These are phyloP conservation scores for Drosophila seclusa DNA, from an alignment of 2,888 invertebrate genomes.

Conservation along the genomic window DNA sequence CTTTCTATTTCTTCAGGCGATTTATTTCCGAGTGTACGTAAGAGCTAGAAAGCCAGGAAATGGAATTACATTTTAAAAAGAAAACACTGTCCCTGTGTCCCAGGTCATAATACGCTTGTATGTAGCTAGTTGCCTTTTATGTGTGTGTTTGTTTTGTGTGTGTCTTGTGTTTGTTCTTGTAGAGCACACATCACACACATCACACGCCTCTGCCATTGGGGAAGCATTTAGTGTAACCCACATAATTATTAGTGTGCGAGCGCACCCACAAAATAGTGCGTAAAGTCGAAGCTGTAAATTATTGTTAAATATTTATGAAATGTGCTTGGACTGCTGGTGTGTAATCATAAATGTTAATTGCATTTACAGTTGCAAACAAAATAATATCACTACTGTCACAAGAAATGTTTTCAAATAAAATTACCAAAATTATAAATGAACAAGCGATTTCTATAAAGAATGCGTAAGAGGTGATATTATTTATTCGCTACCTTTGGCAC, in stretches of 20 bases:
- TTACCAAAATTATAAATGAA: background rate
- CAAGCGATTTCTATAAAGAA: background rate
- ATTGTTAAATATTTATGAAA: slow-evolving; percentile 71
- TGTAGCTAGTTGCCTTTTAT: slow-evolving; percentile 4
- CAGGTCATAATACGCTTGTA: slow-evolving; percentile 1
- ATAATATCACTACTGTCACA: background rate
- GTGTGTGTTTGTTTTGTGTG: slow-evolving; percentile 1
- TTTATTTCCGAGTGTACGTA: background rate
- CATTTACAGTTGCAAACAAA: slow-evolving; percentile 31
- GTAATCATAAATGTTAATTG: slow-evolving; percentile 72
- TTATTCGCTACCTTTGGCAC: background rate
- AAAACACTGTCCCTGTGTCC: slow-evolving; percentile 28
- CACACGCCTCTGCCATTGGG: slow-evolving; percentile 53
- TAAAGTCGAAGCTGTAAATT: slow-evolving; percentile 63
- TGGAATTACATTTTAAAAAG: slow-evolving; percentile 60
- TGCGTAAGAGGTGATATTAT: background rate
- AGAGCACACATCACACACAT: slow-evolving; percentile 40
- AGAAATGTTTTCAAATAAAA: background rate
- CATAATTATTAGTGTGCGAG: slow-evolving; percentile 71
- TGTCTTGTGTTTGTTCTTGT: slow-evolving; percentile 17
- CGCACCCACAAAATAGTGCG: slow-evolving; percentile 62
- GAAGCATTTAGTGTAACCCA: slow-evolving; percentile 65
- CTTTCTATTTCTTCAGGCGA: background rate
- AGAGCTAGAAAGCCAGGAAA: slow-evolving; percentile 30
- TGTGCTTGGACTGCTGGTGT: slow-evolving; percentile 18